phyloP scores from a whole-genome alignment of 1,140 invertebrate species.

The Wiebesia pumilae region DNA sequence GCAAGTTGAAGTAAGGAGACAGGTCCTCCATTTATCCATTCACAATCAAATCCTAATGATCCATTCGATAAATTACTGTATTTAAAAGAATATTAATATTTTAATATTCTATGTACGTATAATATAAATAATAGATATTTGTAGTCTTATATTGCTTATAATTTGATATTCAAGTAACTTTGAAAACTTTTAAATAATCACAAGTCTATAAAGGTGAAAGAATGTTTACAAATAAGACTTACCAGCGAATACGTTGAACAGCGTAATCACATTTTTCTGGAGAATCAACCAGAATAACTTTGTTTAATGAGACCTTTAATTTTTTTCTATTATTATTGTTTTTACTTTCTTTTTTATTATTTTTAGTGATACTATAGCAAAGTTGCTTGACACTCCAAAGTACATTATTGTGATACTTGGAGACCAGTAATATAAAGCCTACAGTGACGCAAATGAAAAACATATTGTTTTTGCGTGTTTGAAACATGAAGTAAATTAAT shows the following conservation, averaged over 20 bases:
- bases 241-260: constrained; percentile 70
- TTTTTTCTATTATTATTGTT: constrained; percentile 52
- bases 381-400: constrained; percentile 67
- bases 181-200: background rate
- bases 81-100: constrained; percentile 37
- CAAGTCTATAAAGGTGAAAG: constrained; percentile 27
- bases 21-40: constrained; percentile 80
- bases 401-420: constrained; percentile 71
- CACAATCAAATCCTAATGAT: constrained; percentile 82
- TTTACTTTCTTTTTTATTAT: constrained; percentile 48
- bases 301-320: constrained; percentile 60
- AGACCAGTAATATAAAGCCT: constrained; percentile 68
- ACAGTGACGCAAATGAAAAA: constrained; percentile 69
- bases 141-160: background rate
- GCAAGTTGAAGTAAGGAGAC: constrained; percentile 81
- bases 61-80: constrained; percentile 66
- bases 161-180: constrained; percentile 14
- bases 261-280: constrained; percentile 70
- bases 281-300: constrained; percentile 70
- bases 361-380: constrained; percentile 62
- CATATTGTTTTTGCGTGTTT: constrained; percentile 64
- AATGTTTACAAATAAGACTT: constrained; percentile 55
- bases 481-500: constrained; percentile 58
- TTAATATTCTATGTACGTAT: constrained; percentile 2
- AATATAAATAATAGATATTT: background rate